Conservation (phyloP, 2,113 vertebrate species). For the Corythoichthys haematopterus region DNA sequence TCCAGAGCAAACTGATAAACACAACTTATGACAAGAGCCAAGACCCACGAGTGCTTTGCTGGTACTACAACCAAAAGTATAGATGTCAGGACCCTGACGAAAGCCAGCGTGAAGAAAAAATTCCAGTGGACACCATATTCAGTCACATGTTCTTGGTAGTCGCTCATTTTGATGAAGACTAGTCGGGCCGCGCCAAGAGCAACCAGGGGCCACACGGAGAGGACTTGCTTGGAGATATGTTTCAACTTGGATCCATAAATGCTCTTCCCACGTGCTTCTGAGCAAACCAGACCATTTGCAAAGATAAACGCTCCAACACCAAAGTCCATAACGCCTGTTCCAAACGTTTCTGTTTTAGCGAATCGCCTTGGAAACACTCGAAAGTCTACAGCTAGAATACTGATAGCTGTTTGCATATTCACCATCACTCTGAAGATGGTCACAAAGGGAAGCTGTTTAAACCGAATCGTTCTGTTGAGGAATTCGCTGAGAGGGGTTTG, state of each 20-base stretch:
- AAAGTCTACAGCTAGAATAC: slow-evolving; percentile 94
- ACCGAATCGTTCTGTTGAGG: slow-evolving; percentile 64
- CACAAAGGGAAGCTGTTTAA: slow-evolving; percentile 77
- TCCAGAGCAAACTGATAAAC: slow-evolving; percentile 81
- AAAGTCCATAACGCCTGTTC: slow-evolving; percentile 91
- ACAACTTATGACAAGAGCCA: slow-evolving; percentile 68
- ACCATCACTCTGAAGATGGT: slow-evolving; percentile 81
- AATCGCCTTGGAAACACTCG: slow-evolving; percentile 84
- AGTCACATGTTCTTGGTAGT: slow-evolving; percentile 86
- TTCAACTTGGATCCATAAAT: slow-evolving; percentile 47
- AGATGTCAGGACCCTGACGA: slow-evolving; percentile 80
- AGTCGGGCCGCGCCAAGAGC: slow-evolving; percentile 80
- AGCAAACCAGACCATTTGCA: slow-evolving; percentile 84
- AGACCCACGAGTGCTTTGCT: slow-evolving; percentile 69
- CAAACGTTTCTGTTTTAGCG: slow-evolving; percentile 91
- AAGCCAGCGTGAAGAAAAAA: slow-evolving; percentile 91
- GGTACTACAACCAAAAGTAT: slow-evolving; percentile 77
- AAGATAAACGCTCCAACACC: slow-evolving; percentile 89
- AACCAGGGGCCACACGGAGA: slow-evolving; percentile 82
- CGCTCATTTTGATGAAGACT: slow-evolving; percentile 77
- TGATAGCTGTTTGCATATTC: slow-evolving; percentile 83
- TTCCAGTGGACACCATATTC: slow-evolving; percentile 98
- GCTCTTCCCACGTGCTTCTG: slow-evolving; percentile 78
- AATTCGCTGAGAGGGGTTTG: slow-evolving; percentile 67
- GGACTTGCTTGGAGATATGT: slow-evolving; percentile 70